Evolutionary conservation across 2,888 invertebrate genomes (phyloP), one percentile per base, ranked within the genome.

Genomic region (Spicauda simplicius): DNA sequence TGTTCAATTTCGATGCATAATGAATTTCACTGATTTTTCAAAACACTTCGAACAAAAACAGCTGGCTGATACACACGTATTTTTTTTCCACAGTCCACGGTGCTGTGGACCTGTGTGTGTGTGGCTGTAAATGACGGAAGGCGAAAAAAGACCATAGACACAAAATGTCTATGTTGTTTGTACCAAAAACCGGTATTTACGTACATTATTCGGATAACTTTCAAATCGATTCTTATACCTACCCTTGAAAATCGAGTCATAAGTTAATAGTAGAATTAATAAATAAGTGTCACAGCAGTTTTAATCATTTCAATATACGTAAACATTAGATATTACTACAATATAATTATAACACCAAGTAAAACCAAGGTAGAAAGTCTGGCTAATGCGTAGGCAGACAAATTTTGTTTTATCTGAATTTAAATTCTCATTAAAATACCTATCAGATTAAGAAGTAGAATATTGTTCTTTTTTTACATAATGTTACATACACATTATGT

Each of bases 1-100:
- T 87, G 78, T 82, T 86, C 82, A 92, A 92, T 92, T 92, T 92
- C 87, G 91, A 90, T 84, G 84, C 88, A 86, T 86, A 82, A 76
- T 85, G 83, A 87, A 84, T 86, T 86, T 76, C 81, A 83, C 80
- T 75, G 77, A 85, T 85, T 85, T 64, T 86, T 82, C 79, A 45
- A 83, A 86, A 86, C 83, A 80, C 83, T 84, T 73, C 74, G 80
- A 83, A 77, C 79, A 84, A 89, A 91, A 92, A 92, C 92, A 92
- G 92, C 92, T 92, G 92, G 90, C 85, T 80, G 80, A 78, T 84
- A 73, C 72, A 85, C 80, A 77, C 82, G 79, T 85, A 82, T 87
- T 85, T 86, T 82, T 33, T 80, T 80, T 80, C 80, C 80, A 72
- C 78, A 77, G 45, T n/a, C 45, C 45, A 45, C 45, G n/a, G 45